Conservation (phyloP, 2,113 vertebrate species). For the Poeciliopsis turrubarensis region DNA sequence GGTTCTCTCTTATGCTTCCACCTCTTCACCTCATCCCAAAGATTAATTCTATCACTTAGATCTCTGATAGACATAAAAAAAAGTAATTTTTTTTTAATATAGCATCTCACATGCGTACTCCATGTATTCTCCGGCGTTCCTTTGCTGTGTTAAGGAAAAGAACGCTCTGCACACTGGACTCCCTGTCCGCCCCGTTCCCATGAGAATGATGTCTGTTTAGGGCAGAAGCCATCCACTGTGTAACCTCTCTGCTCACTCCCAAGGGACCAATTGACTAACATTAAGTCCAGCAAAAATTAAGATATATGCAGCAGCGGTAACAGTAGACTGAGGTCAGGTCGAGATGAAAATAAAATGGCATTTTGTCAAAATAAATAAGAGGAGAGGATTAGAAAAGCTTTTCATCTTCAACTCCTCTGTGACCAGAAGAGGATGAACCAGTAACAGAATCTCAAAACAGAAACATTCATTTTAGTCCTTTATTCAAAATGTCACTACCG, state of each 20-base stretch:
- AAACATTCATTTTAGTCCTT: background rate
- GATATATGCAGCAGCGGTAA: conserved; percentile 34
- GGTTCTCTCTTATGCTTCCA: too few species aligned
- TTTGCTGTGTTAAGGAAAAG: too few species aligned
- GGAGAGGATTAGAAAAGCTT: conserved; percentile 21
- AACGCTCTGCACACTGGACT: conserved; percentile 23
- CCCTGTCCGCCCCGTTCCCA: conserved; percentile 61
- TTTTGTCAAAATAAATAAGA: conserved; percentile 60
- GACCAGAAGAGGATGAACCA: conserved; percentile 13
- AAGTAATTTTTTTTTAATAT: too few species aligned
- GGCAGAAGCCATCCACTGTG: conserved; percentile 59
- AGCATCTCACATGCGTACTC: too few species aligned
- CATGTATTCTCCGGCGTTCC: too few species aligned
- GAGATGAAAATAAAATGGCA: conserved; percentile 43
- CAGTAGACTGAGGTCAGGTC: conserved; percentile 43
- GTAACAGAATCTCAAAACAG: background rate
- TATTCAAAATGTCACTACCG: background rate
- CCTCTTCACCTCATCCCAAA: too few species aligned
- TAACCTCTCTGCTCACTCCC: conserved; percentile 55
- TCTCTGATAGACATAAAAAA: too few species aligned
- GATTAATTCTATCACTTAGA: too few species aligned
- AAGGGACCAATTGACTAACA: conserved; percentile 40
- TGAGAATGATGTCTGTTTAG: conserved; percentile 66
- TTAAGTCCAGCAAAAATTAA: conserved; percentile 22
- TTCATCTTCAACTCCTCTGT: conserved; percentile 9